Evolutionary conservation across 2,888 invertebrate species (phyloP).

Genomic region (Drosophila pseudotakahashii): DNA sequence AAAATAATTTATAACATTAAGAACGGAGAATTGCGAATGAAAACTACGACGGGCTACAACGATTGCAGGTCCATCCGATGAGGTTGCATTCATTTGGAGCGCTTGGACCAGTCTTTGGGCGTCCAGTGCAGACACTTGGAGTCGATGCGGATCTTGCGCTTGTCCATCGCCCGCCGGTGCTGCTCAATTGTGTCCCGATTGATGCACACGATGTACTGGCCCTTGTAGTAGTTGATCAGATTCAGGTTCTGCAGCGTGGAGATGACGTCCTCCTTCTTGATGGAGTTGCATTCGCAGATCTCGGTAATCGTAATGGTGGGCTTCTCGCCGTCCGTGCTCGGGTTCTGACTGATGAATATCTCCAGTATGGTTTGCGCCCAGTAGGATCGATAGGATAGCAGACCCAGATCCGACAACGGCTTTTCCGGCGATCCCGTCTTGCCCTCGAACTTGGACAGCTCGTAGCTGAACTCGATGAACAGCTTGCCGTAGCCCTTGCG

Average conservation of each 20-base stretch:
- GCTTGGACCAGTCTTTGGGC: slow-evolving; percentile 99
- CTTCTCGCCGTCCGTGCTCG: slow-evolving; percentile 94
- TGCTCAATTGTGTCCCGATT: slow-evolving; percentile 94
- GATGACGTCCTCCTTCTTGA: slow-evolving; percentile 99
- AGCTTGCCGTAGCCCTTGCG: slow-evolving; percentile 99
- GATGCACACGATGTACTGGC: slow-evolving; percentile 98
- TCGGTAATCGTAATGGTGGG: slow-evolving; percentile 98
- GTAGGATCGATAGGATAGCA: slow-evolving; percentile 98
- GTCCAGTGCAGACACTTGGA: slow-evolving; percentile 99
- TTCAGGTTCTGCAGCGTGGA: slow-evolving; percentile 98
- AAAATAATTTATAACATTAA: slow-evolving; percentile 3
- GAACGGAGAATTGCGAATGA: slow-evolving; percentile 8
- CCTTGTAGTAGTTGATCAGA: slow-evolving; percentile 99
- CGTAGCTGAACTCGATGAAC: slow-evolving; percentile 99
- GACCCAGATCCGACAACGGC: slow-evolving; percentile 97
- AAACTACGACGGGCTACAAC: background rate
- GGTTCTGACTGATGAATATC: slow-evolving; percentile 94
- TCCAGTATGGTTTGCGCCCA: slow-evolving; percentile 99
- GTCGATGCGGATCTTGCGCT: slow-evolving; percentile 95
- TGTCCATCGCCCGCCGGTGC: slow-evolving; percentile 94
- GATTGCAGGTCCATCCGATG: slow-evolving; percentile 3
- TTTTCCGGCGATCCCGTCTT: slow-evolving; percentile 99
- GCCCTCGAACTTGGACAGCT: slow-evolving; percentile 98
- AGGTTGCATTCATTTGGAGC: slow-evolving; percentile 88
- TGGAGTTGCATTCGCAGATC: slow-evolving; percentile 98